These are phyloP conservation scores for Galerucella pusilla DNA, from an alignment of 2,888 invertebrate species.

Conservation along the genomic window DNA sequence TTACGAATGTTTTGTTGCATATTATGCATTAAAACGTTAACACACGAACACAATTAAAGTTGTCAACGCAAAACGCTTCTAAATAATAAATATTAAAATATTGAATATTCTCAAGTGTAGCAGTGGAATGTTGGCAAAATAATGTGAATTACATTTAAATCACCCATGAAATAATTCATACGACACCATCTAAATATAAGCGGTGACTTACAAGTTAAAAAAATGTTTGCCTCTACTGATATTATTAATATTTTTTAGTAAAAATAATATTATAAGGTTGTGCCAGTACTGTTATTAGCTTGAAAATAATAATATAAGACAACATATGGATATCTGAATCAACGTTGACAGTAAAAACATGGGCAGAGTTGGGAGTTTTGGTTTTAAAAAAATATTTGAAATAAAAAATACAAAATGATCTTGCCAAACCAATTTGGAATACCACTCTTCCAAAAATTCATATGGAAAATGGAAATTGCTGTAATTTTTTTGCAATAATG, in stretches of 20 bases:
- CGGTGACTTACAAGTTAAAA: neutral
- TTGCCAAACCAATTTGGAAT: no score
- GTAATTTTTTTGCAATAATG: no score
- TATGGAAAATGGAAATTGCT: no score
- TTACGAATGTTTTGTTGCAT: neutral
- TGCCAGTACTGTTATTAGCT: no score
- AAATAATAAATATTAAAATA: neutral
- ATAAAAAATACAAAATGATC: no score
- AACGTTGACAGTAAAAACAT: no score
- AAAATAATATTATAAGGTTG: neutral
- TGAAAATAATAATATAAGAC: no score
- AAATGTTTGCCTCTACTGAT: no score
- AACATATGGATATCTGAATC: no score
- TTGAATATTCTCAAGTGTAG: neutral
- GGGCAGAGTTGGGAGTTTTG: no score
- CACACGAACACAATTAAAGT: neutral
- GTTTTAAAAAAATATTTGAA: no score
- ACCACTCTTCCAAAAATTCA: no score
- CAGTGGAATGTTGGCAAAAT: neutral
- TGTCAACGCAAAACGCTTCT: neutral
- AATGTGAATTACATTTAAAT: conserved; percentile 22
- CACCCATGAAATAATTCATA: conserved; percentile 22
- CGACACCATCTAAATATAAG: conserved; percentile 36
- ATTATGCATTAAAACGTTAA: neutral
- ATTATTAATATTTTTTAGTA: neutral